Percentiles rank a stretch among this genome's conserved stretches.
Evolutionary conservation across 2,888 invertebrate genomes (phyloP).

Genomic region (Gortyna flavago): DNA sequence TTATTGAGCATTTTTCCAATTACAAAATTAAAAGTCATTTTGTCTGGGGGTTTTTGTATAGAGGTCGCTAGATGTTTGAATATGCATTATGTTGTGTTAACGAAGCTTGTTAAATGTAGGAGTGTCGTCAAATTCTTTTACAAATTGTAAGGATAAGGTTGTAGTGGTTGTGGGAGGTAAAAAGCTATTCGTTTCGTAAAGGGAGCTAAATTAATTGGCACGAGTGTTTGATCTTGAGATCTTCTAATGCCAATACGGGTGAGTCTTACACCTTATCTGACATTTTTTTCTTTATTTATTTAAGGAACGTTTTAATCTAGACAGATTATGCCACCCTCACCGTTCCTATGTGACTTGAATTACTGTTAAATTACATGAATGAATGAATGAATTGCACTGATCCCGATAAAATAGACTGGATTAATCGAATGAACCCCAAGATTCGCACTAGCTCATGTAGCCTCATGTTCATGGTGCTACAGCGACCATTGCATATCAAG

Average conservation of each 20-base stretch:
- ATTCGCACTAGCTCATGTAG: no score
- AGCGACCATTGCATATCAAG: no score
- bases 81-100: slow-evolving; percentile 57
- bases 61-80: slow-evolving; percentile 36
- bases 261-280: no score
- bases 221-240: background rate
- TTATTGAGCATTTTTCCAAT: slow-evolving; percentile 68
- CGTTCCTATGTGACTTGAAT: no score
- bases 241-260: background rate
- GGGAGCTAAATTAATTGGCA: background rate
- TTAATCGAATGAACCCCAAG: no score
- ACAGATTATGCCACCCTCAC: no score
- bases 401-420: no score
- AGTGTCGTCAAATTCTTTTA: slow-evolving; percentile 29
- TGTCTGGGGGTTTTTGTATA: slow-evolving; percentile 46
- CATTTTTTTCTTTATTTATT: no score
- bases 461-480: no score
- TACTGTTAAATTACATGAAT: no score
- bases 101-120: slow-evolving; percentile 21
- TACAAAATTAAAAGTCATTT: slow-evolving; percentile 67
- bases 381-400: no score
- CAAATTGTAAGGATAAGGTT: background rate
- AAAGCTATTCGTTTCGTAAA: background rate
- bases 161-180: background rate
- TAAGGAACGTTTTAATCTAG: no score